Evolutionary conservation across 2,888 invertebrate species (phyloP).

Genomic region (Spodoptera littoralis): DNA sequence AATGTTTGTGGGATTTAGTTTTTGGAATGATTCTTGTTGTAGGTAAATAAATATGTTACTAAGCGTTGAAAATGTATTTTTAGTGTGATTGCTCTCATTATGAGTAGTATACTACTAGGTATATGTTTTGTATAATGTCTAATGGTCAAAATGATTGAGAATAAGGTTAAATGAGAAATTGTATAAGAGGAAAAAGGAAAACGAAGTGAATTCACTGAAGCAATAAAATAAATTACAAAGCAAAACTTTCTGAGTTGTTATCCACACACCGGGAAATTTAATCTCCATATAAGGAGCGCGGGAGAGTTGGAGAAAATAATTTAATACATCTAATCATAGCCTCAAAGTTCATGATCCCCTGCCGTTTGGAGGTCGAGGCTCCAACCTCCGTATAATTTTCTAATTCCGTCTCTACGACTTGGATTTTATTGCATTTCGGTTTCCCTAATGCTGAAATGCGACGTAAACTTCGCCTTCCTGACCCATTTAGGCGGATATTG

Average conservation of each 20-base stretch:
- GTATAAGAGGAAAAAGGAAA: background rate
- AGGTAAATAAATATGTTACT: too few relatives aligned
- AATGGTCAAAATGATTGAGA: too few relatives aligned
- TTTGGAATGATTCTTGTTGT: background rate
- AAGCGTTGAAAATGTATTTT: too few relatives aligned
- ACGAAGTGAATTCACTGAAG: background rate
- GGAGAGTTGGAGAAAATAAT: slow-evolving; percentile 42
- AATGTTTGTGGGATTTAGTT: slow-evolving; percentile 10
- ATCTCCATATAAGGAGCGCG: slow-evolving; percentile 34
- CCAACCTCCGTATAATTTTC: slow-evolving; percentile 76
- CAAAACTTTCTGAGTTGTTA: slow-evolving; percentile 22
- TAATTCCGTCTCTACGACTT: slow-evolving; percentile 75
- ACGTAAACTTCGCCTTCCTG: slow-evolving; percentile 88
- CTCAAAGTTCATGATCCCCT: slow-evolving; percentile 39
- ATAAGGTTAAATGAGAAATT: too few relatives aligned
- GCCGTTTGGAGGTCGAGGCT: slow-evolving; percentile 47
- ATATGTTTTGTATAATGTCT: too few relatives aligned
- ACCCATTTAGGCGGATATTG: slow-evolving; percentile 86
- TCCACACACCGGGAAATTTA: slow-evolving; percentile 32
- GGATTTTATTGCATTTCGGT: slow-evolving; percentile 83
- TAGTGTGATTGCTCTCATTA: too few relatives aligned
- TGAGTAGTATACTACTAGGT: too few relatives aligned
- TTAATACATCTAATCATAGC: slow-evolving; percentile 45
- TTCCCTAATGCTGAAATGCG: slow-evolving; percentile 80
- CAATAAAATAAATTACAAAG: slow-evolving; percentile 27